phyloP scores from a whole-genome alignment of 2,797 vertebrate genomes.

The Alosa sapidissima region DNA sequence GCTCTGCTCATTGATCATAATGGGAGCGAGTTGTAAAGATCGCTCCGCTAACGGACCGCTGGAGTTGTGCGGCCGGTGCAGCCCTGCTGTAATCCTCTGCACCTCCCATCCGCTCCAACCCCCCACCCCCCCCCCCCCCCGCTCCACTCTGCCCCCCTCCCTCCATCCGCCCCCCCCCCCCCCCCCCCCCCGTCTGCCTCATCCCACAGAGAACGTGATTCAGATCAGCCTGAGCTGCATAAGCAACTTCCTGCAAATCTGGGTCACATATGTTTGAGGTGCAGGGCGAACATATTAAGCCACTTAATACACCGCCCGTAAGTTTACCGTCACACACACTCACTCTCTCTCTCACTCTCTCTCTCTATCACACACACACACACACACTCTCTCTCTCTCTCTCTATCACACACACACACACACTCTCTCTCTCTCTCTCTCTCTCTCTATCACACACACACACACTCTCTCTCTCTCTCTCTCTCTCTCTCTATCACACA shows the following conservation, averaged over 20 bases:
- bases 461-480: not conserved
- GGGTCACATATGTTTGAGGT: conserved; percentile 5
- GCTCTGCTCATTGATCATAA: too few relatives aligned
- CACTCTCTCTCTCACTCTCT: not conserved
- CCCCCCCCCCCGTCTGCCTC: conserved; percentile 19
- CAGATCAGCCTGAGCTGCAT: conserved; percentile 7
- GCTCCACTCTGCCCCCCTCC: too few relatives aligned
- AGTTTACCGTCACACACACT: not conserved
- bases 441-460: not conserved
- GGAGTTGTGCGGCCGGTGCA: too few relatives aligned
- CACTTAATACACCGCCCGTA: conserved; percentile 32
- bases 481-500: not conserved
- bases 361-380: not conserved
- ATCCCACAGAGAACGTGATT: conserved; percentile 11
- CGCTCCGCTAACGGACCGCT: too few relatives aligned
- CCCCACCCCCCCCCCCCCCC: not conserved
- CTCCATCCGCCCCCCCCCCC: too few relatives aligned
- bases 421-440: not conserved
- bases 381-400: too few relatives aligned
- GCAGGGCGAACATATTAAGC: conserved; percentile 35
- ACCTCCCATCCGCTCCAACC: conserved; percentile 25
- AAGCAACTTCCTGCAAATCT: not conserved
- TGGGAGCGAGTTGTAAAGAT: too few relatives aligned
- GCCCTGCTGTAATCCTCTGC: not conserved
- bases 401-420: not conserved